Evolutionary conservation across 2,888 invertebrate genomes (phyloP), one percentile per base, ranked within the genome.

Genomic region (Chloromyia formosa): DNA sequence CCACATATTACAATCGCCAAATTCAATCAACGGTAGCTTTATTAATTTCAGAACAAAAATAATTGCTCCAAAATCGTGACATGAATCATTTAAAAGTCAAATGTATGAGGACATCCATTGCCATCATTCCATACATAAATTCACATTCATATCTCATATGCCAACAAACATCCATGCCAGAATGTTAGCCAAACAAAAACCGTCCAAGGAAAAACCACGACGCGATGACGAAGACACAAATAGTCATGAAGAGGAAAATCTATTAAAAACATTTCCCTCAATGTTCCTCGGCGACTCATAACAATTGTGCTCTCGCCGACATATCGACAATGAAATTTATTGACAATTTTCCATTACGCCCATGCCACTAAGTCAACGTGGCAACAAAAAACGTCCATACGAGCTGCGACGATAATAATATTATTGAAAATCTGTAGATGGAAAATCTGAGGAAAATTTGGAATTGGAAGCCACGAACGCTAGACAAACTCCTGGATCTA

Each of bases 291-390:
- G n/a, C 68, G 68, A 69, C 66, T 45, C 66, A 66, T 66, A 66
- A 66, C 66, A 66, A 66, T 66, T 60, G 60, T 23, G 23, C 10
- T 20, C 56, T 56, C 18, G 42, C 60, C 62, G 64, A 45, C 62
- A 49, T 40, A 75, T 73, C 61, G 75, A 73, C 61, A 75, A 66
- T 75, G 74, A 75, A 75, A 73, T 75, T 75, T 75, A 75, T 75
- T 74, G 69, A 75, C 75, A 75, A 75, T 69, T 75, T 74, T 64
- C 75, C 74, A 75, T 74, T 74, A 73, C 20, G 61, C 27, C 16
- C 49, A 27, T 60, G 12, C 27, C 69, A 40, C 56, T 56, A 23
- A 16, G 23, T 23, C 2, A 12, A 16, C 61, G 35, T 22, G 7
- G 22, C 18, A 16, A n/a, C n/a, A n/a, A 35, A n/a, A 35, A 27